phyloP scores from a whole-genome alignment of 1,140 invertebrate species.

The Battus philenor region DNA sequence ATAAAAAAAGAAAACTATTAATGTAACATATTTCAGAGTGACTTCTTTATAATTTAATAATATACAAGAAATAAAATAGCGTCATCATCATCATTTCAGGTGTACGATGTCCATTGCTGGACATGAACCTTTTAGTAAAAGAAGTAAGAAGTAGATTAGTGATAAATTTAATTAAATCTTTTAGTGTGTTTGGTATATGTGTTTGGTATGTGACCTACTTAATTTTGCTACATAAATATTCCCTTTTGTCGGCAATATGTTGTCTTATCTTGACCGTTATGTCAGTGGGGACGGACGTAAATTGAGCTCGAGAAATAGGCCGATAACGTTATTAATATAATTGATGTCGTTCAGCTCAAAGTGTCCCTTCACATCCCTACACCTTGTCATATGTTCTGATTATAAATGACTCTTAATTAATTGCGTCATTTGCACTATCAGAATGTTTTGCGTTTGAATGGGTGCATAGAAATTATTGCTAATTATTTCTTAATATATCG shows the following conservation, averaged over 20 bases:
- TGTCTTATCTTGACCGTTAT: constrained; percentile 16
- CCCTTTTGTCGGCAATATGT: constrained; percentile 20
- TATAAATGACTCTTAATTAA: neutral
- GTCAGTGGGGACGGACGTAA: constrained; percentile 11
- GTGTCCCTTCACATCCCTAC: constrained; percentile 8
- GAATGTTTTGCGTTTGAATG: constrained; percentile 3
- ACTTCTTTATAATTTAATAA: no score
- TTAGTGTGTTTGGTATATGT: no score
- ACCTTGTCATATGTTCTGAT: constrained; percentile 11
- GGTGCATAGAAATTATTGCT: neutral
- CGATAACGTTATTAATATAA: constrained; percentile 29
- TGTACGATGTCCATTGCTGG: no score
- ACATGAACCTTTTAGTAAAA: no score
- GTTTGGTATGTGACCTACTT: constrained; percentile 8
- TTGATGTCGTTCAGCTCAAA: constrained; percentile 24
- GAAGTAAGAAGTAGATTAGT: no score
- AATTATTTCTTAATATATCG: neutral
- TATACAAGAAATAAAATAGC: no score
- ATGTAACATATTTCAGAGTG: no score
- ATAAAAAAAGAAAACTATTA: no score
- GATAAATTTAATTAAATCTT: no score
- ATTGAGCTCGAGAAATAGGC: constrained; percentile 19
- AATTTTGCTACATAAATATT: constrained; percentile 7
- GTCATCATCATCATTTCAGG: no score
- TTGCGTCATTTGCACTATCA: constrained; percentile 12